Conservation (phyloP, 2,888 invertebrate species). For the Drosophila leonis region DNA sequence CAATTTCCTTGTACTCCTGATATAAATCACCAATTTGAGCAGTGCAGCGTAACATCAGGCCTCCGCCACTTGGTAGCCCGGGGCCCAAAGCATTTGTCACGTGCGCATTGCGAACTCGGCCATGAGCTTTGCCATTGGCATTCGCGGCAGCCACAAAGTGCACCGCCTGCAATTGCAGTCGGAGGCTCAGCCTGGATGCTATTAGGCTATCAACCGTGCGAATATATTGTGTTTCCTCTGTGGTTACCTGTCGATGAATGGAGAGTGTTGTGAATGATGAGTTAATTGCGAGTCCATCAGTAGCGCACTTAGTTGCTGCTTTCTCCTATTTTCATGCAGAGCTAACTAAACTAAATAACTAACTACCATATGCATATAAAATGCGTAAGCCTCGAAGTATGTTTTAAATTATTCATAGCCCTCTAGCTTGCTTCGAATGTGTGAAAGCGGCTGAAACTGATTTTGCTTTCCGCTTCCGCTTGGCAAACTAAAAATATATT, state of each 20-base stretch:
- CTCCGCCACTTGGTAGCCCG: conserved; percentile 75
- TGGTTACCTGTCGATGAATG: conserved; percentile 76
- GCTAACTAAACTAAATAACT: conserved; percentile 10
- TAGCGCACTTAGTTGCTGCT: background rate
- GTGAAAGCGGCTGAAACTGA: conserved; percentile 60
- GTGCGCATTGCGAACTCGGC: conserved; percentile 57
- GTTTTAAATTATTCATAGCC: conserved; percentile 70
- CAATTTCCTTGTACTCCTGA: conserved; percentile 89
- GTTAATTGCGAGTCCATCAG: conserved; percentile 24
- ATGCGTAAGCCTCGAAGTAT: conserved; percentile 43
- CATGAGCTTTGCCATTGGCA: conserved; percentile 47
- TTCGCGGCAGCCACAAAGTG: conserved; percentile 81
- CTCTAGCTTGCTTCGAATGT: conserved; percentile 10
- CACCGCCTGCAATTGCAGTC: conserved; percentile 84
- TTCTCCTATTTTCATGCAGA: background rate
- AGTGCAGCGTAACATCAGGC: conserved; percentile 90
- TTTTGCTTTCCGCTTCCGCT: conserved; percentile 75
- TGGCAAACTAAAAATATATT: conserved; percentile 65
- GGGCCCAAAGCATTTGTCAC: conserved; percentile 61
- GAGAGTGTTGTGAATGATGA: conserved; percentile 19
- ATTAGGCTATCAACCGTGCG: conserved; percentile 84
- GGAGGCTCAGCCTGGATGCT: conserved; percentile 84
- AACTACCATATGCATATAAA: conserved; percentile 40
- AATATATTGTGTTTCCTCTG: conserved; percentile 84
- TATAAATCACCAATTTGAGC: conserved; percentile 90